Conservation (phyloP, 2,888 invertebrate genomes). For the Eilema caniola region DNA sequence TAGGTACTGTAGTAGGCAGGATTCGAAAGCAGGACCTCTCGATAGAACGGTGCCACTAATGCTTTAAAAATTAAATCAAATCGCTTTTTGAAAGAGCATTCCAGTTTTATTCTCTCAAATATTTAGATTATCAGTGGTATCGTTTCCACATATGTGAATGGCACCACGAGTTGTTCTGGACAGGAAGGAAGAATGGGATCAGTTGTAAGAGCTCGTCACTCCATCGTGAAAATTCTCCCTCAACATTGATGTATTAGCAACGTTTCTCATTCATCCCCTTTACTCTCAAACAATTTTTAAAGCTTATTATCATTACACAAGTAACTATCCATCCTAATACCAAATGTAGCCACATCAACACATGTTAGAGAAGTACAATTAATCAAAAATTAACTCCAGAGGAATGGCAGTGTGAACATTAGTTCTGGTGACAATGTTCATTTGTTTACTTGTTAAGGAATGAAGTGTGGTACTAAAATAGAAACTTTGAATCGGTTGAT, state of each 20-base stretch:
- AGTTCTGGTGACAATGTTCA: conserved; percentile 68
- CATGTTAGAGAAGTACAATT: conserved; percentile 29
- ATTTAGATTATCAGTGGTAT: no score
- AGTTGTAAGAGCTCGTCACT: no score
- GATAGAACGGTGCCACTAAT: no score
- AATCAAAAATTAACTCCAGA: conserved; percentile 50
- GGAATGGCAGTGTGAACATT: conserved; percentile 56
- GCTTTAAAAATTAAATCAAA: no score
- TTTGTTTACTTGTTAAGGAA: conserved; percentile 63
- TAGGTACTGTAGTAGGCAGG: no score
- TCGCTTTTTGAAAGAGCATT: no score
- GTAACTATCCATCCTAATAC: conserved; percentile 22
- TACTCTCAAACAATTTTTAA: conserved; percentile 12
- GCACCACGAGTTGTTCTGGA: no score
- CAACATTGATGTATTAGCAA: neutral
- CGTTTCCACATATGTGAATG: no score
- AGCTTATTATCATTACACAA: conserved; percentile 12
- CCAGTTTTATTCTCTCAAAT: no score
- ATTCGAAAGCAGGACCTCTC: no score
- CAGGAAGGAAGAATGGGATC: no score
- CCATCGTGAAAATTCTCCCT: neutral
- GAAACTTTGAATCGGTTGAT: conserved; percentile 39
- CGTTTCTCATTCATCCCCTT: conserved; percentile 2
- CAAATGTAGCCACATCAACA: conserved; percentile 34
- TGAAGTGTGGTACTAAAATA: conserved; percentile 35